phyloP scores from a whole-genome alignment of 1,140 invertebrate species.

The Homarus americanus region DNA sequence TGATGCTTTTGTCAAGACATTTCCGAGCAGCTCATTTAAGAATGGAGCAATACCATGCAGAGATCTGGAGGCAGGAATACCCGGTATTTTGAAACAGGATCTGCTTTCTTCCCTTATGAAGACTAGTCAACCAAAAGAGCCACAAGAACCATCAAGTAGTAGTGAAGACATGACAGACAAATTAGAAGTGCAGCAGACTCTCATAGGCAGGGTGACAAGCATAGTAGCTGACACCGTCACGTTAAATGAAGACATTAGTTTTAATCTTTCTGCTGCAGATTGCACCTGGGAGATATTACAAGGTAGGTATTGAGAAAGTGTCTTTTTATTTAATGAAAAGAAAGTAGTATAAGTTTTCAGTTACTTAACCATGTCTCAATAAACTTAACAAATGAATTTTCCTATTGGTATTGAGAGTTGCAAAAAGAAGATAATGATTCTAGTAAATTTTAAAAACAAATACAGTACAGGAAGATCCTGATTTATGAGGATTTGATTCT shows the following conservation, averaged over 20 bases:
- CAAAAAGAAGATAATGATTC: too few relatives aligned
- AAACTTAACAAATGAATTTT: too few relatives aligned
- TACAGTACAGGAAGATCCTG: too few relatives aligned
- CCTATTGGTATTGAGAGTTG: too few relatives aligned
- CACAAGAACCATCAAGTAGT: background rate
- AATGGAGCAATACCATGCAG: background rate
- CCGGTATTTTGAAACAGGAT: slow-evolving; percentile 23
- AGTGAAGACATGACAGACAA: background rate
- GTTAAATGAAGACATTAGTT: slow-evolving; percentile 4
- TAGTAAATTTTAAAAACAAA: too few relatives aligned
- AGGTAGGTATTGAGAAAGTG: too few relatives aligned
- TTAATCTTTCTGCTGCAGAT: background rate
- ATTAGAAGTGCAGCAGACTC: background rate
- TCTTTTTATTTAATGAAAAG: too few relatives aligned
- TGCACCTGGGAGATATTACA: background rate
- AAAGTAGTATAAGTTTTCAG: too few relatives aligned
- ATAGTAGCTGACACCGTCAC: slow-evolving; percentile 34
- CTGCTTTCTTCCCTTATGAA: background rate
- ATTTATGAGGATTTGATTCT: too few relatives aligned
- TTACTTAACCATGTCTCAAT: too few relatives aligned
- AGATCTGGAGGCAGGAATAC: slow-evolving; percentile 12
- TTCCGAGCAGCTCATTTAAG: background rate
- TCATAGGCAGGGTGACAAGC: slow-evolving; percentile 34
- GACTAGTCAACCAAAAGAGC: background rate
- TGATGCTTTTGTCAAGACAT: background rate